Evolutionary conservation across 2,113 vertebrate species (phyloP), one percentile per base, ranked within the genome.

Genomic region (Pluvialis apricaria): DNA sequence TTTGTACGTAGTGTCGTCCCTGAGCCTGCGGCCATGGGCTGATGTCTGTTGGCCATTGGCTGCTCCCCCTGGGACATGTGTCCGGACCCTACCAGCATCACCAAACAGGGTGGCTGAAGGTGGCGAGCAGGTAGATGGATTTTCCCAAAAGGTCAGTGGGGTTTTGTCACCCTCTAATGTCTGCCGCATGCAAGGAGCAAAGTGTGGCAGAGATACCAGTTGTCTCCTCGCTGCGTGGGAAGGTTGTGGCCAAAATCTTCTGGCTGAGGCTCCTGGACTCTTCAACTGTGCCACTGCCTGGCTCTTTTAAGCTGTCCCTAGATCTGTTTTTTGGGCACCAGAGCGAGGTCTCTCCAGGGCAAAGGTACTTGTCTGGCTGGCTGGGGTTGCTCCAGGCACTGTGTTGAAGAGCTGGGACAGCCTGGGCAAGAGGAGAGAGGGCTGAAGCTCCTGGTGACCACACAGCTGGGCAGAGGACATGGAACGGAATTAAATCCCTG

Each of bases 211-310:
- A 47, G 89, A 71, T 72, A 11, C 4, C 8, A 5, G 6, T 15
- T 0, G 0, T 52, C 8, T 57, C 3, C 11, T 64, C 3, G 0
- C 38, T 14, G 1, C 1, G 8, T 4, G 9, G 60, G 34, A 36
- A 58, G 38, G 18, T 15, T 84, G 45, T 28, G 55, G 32, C 55
- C 75, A 81, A 6, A 49, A 54, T 40, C 3, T 31, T 29, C 69
- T 54, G 64, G 18, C 1, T 55, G 64, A 61, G 45, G 69, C 13
- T 87, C 12, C 49, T 62, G 69, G 49, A 8, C 26, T 47, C 36
- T 49, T 19, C 31, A 28, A 4, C 29, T 52, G 14, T 40, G 36
- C 11, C 25, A 9, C 10, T 9, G 20, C 7, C 40, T 51, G n/a
- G 24, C 40, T 80, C 49, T n/a, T n/a, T n/a, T n/a, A 65, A 58